Evolutionary conservation across 1,140 invertebrate genomes (phyloP).

Genomic region (Brachystomella parvula): DNA sequence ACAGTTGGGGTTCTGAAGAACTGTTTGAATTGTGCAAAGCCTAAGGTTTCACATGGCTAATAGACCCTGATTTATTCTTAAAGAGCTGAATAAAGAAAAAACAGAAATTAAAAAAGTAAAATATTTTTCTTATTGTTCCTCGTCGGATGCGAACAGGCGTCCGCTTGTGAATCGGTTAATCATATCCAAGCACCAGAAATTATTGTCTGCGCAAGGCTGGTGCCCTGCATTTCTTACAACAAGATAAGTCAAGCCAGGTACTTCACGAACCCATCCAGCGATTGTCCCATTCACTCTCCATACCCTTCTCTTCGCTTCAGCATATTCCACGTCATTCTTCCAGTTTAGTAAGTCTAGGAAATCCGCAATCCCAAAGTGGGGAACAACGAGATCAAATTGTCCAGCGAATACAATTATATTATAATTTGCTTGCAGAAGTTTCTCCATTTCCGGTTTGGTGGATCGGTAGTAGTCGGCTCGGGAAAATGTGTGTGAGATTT

Average conservation of each 20-base stretch:
- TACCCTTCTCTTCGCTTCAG: constrained; percentile 53
- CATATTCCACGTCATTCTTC: constrained; percentile 55
- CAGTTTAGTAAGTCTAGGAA: constrained; percentile 61
- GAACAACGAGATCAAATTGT: constrained; percentile 75
- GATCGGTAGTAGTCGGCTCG: too few relatives aligned
- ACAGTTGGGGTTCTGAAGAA: too few relatives aligned
- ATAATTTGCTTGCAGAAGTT: constrained; percentile 26
- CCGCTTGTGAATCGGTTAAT: constrained; percentile 65
- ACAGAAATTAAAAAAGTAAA: too few relatives aligned
- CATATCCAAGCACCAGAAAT: constrained; percentile 64
- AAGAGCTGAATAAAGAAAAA: too few relatives aligned
- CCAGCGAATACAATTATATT: constrained; percentile 63
- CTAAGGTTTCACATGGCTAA: too few relatives aligned
- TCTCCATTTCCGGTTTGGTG: constrained; percentile 25
- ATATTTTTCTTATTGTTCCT: too few relatives aligned
- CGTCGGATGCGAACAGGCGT: constrained; percentile 52
- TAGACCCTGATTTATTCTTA: too few relatives aligned
- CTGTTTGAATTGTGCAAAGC: too few relatives aligned
- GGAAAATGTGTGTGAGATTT: too few relatives aligned
- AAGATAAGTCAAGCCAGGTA: constrained; percentile 67
- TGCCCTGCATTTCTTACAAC: constrained; percentile 72
- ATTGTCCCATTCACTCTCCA: constrained; percentile 62
- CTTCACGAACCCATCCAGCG: constrained; percentile 67
- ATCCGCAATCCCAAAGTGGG: constrained; percentile 66
- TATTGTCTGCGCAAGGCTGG: constrained; percentile 73